These are phyloP conservation scores for Mionectes olivaceus DNA, from an alignment of 2,797 vertebrate genomes.

Conservation along the genomic window DNA sequence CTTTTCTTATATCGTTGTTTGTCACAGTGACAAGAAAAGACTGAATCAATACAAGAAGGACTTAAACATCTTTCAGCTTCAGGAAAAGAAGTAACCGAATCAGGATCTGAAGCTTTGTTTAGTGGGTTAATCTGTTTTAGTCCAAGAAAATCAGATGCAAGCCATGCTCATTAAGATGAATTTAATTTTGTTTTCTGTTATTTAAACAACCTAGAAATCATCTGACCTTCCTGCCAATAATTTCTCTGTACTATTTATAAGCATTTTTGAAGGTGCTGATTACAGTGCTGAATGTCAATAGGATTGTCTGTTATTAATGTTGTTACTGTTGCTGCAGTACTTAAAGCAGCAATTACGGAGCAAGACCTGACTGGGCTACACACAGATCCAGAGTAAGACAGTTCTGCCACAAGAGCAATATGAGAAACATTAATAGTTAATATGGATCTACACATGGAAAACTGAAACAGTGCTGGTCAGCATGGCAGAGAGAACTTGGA, in stretches of 20 bases:
- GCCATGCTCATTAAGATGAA: neutral
- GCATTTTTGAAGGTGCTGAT: neutral
- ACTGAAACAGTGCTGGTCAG: neutral
- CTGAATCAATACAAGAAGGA: neutral
- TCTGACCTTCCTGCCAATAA: neutral
- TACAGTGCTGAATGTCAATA: neutral
- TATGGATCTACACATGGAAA: neutral
- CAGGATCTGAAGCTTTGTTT: slow-evolving; percentile 2
- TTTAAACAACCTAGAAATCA: slow-evolving; percentile 16
- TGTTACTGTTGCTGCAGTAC: neutral
- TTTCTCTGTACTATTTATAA: neutral
- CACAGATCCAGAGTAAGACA: neutral
- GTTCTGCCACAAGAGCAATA: neutral
- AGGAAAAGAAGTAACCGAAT: neutral
- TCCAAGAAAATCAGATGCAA: slow-evolving; percentile 43
- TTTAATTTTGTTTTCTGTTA: slow-evolving; percentile 17
- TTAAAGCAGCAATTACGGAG: neutral
- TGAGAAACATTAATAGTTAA: neutral
- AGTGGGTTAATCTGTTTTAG: slow-evolving; percentile 43
- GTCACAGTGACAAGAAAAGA: neutral
- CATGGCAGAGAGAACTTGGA: neutral
- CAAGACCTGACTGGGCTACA: neutral
- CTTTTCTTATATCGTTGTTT: neutral
- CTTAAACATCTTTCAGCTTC: neutral
- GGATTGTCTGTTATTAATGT: neutral